Conservation (phyloP, 2,888 invertebrate genomes). For the Craniophora ligustri region DNA sequence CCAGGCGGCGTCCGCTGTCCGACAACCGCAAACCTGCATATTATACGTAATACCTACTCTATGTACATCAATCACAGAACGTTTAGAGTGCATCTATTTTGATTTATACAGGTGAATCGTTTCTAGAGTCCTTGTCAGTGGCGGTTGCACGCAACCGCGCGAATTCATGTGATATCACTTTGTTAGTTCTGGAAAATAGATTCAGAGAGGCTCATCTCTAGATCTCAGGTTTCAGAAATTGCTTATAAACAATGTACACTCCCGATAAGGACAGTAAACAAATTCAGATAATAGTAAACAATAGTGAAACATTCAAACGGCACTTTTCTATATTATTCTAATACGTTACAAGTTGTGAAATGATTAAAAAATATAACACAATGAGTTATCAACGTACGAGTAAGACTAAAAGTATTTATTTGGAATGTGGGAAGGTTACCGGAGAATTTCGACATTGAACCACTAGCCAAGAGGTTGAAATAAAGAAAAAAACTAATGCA, state of each 20-base stretch:
- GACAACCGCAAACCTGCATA: slow-evolving; percentile 70
- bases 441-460: slow-evolving; percentile 29
- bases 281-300: too few species aligned
- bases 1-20: slow-evolving; percentile 71
- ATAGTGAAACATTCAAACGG: too few species aligned
- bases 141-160: slow-evolving; percentile 41
- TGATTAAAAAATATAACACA: too few species aligned
- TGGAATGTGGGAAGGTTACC: slow-evolving; percentile 37
- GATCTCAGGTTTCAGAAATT: too few species aligned
- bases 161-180: slow-evolving; percentile 22
- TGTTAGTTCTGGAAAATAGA: slow-evolving; percentile 14
- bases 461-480: slow-evolving; percentile 22
- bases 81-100: slow-evolving; percentile 61
- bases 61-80: slow-evolving; percentile 60
- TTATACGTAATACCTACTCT: slow-evolving; percentile 62
- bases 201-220: not conserved
- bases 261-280: not conserved
- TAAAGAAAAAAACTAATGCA: slow-evolving; percentile 47
- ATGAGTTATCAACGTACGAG: too few species aligned
- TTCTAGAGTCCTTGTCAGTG: slow-evolving; percentile 50
- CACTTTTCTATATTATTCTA: too few species aligned
- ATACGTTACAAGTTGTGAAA: too few species aligned
- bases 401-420: slow-evolving; percentile 2
- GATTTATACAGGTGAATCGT: slow-evolving; percentile 58
- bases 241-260: not conserved